Evolutionary conservation across 2,113 vertebrate species (phyloP), one percentile per base, ranked within the genome.

Genomic region (Charina bottae): DNA sequence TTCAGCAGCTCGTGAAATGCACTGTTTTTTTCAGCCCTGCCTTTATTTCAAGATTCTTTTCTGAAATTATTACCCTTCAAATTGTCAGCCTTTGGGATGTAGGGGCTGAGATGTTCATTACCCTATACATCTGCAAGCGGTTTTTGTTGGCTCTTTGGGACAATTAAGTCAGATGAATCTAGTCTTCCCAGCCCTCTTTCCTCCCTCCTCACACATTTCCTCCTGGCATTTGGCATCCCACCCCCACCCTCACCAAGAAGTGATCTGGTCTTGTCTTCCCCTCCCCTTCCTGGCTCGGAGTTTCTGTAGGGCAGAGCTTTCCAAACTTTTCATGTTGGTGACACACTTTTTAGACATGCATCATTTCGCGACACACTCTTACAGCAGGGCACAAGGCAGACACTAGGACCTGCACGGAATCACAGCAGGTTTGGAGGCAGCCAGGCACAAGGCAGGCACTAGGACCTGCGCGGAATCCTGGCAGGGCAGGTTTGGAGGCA

Each of bases 21-120:
- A 33, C 13, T 23, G 28, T 46, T 6, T 49, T 49, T 62, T 13
- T 24, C 28, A 85, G 21, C 6, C 13, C 58, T 60, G 42, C 78
- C 17, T 60, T 90, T 60, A 84, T 64, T 91, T 85, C 24, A 26
- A 28, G n/a, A 53, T 2, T 33, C 46, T 68, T 37, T 91, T 64
- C 49, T 91, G 42, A 68, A 37, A 86, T 91, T 85, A 85, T 85
- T 64, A 90, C 46, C 28, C 46, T 85, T 46, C 19, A 21, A 53
- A 33, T 53, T 33, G 33, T 37, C 46, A 54, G 46, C 21, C 28
- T n/a, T 54, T 37, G 59, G 17, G 28, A 37, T 1, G 2, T 54
- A 21, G 33, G 6, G 53, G 23, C 15, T 1, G 60, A 78, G 78
- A 60, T 60, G 42, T 28, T 33, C 56, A 60, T 86, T 85, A 56